These are phyloP conservation scores for Cylindroiulus punctatus DNA, from an alignment of 2,888 invertebrate genomes.

Conservation along the genomic window DNA sequence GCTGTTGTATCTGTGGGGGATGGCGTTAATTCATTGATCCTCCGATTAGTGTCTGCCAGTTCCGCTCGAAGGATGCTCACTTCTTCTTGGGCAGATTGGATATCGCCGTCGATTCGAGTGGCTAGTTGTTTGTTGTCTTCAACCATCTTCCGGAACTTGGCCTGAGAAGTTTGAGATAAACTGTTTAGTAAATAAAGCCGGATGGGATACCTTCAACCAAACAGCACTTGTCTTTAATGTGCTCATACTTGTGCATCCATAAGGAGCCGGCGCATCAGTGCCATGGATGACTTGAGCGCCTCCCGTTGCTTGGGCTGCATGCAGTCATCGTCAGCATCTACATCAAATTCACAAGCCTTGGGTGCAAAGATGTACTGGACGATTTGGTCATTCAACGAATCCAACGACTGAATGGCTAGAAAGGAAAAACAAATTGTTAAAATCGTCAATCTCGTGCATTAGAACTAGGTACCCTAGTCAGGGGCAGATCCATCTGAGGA, in stretches of 20 bases:
- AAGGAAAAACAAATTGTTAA: too few relatives aligned
- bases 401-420: conserved; percentile 68
- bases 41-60: conserved; percentile 70
- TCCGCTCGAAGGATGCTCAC: conserved; percentile 70
- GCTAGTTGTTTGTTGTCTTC: conserved; percentile 77
- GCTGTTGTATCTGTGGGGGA: conserved; percentile 57
- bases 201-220: too few relatives aligned
- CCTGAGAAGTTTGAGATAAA: conserved; percentile 67
- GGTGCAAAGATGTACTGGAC: conserved; percentile 67
- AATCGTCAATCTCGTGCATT: too few relatives aligned
- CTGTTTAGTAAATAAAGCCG: not conserved
- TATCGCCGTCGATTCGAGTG: conserved; percentile 71
- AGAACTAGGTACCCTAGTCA: too few relatives aligned
- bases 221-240: not conserved
- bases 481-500: too few relatives aligned
- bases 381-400: conserved; percentile 68
- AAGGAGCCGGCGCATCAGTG: conserved; percentile 85
- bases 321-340: conserved; percentile 60
- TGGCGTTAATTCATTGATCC: conserved; percentile 65
- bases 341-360: conserved; percentile 62
- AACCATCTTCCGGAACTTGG: conserved; percentile 87
- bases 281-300: conserved; percentile 80
- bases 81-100: conserved; percentile 75
- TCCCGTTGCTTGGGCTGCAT: conserved; percentile 68
- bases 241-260: conserved; percentile 82